Evolutionary conservation across 2,113 vertebrate genomes (phyloP).

Genomic region (Poeciliopsis occidentalis): DNA sequence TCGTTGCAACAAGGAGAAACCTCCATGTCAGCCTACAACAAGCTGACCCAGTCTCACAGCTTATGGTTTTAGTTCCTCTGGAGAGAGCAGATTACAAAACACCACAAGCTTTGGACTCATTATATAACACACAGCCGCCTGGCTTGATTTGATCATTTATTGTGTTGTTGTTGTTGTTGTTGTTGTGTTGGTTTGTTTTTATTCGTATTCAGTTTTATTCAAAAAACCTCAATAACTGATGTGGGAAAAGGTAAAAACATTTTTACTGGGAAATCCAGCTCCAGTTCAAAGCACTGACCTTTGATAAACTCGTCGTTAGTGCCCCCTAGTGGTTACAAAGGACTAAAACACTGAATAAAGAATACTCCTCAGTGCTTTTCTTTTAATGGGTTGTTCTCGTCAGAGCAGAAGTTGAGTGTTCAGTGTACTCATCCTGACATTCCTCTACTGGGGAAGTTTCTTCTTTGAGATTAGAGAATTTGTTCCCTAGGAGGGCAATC

Average conservation of each 20-base stretch:
- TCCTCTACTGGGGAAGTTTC: too few species aligned
- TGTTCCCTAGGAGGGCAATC: too few species aligned
- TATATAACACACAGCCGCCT: neutral
- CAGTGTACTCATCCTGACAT: too few species aligned
- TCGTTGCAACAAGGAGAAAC: constrained; percentile 11
- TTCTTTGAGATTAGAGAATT: too few species aligned
- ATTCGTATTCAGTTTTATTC: neutral
- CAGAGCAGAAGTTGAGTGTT: too few species aligned
- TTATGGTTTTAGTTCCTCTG: neutral
- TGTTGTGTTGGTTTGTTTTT: neutral
- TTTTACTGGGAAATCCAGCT: neutral
- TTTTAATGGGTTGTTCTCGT: too few species aligned
- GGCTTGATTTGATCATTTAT: neutral
- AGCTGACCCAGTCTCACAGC: constrained; percentile 4
- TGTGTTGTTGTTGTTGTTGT: neutral
- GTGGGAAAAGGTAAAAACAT: neutral
- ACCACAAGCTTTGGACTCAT: neutral
- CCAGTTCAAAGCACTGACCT: constrained; percentile 3
- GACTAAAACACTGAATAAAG: neutral
- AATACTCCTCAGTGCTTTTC: neutral
- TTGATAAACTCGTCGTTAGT: constrained; percentile 4
- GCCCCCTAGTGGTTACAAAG: constrained; percentile 27
- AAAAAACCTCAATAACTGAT: neutral
- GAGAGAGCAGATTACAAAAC: constrained; percentile 6
- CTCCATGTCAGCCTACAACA: neutral